These are phyloP conservation scores for Syngnathus scovelli DNA, from an alignment of 2,113 vertebrate species.

Conservation along the genomic window DNA sequence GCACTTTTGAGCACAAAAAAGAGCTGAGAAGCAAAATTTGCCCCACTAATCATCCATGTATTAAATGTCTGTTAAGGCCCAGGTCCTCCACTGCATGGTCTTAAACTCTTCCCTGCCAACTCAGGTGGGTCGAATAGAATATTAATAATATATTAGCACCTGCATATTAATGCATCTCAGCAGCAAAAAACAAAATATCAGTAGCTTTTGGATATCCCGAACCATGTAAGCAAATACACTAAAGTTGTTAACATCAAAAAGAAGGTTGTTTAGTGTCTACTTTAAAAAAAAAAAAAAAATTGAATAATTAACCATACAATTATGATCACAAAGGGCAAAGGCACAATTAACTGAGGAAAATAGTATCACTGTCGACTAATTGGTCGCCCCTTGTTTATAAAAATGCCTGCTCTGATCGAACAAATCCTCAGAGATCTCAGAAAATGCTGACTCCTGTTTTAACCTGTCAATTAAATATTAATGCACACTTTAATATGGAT, in stretches of 20 bases:
- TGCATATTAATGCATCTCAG: background rate
- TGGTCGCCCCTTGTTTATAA: background rate
- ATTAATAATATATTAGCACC: background rate
- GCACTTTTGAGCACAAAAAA: constrained; percentile 39
- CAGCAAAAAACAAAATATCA: background rate
- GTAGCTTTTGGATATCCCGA: background rate
- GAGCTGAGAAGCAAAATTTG: constrained; percentile 25
- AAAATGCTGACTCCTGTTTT: constrained; percentile 11
- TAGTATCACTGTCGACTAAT: background rate
- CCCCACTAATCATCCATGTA: constrained; percentile 16
- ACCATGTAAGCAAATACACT: background rate
- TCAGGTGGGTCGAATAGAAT: constrained; percentile 1
- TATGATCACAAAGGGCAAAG: constrained; percentile 8
- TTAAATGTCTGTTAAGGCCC: constrained; percentile 7
- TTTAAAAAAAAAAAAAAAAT: no score
- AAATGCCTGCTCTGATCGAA: constrained; percentile 15
- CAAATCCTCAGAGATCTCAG: constrained; percentile 23
- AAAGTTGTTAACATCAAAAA: background rate
- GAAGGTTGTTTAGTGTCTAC: background rate
- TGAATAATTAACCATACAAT: background rate
- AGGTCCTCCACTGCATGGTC: constrained; percentile 9
- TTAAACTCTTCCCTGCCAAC: constrained; percentile 11
- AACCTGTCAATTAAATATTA: constrained; percentile 31
- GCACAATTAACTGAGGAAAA: constrained; percentile 4
- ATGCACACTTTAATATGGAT: constrained; percentile 12